Base-by-base conservation (phyloP, 2,797 vertebrate species). In the Mionectes olivaceus region DNA sequence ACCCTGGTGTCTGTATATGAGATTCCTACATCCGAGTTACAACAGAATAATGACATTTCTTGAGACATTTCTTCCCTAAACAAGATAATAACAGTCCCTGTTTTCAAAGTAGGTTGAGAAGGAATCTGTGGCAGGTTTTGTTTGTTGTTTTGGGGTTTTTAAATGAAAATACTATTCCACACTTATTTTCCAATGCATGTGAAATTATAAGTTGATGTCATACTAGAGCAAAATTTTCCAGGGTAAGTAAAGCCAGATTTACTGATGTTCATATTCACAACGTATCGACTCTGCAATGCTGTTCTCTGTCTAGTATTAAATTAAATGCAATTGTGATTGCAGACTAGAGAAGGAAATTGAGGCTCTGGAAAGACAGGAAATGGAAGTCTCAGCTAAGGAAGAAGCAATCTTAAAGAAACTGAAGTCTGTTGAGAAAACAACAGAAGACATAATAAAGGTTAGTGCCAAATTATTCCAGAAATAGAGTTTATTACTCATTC, bases 381-480 rank as follows among this genome's bases (percentile, higher is more conserved):
- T 99, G 78, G 97, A 97, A 92, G 98, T 99, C 88, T 99, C 99
- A 46, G 96, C 97, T 53, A 99, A 99, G 35, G 99, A 99, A 95
- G 98, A 98, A 85, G 94, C 97, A 3, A 97, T 99, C 93, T 97
- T 99, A 97, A 98, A 98, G 96, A 98, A 98, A 83, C 96, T 99
- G 53, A 99, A 99, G 88, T 98, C 98, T 83, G 97, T 99, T 75
- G 99, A 99, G 96, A 98, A 97, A 94, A 99, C 99, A 2, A 93
- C 99, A 13, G 99, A 99, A 95, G 99, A 99, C 94, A 99, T 99
- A 73, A 99, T 99, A 96, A 99, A 99, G 98, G 99, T 99, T 98
- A 96, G 97, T 86, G 35, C 28, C 47, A 52, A 78, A n/a, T 61
- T 23, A 80, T 27, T 68, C 59, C 53, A 77, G 64, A 91, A 73